Base-by-base conservation (phyloP, 2,113 vertebrate genomes). In the Sebastes fasciatus region DNA sequence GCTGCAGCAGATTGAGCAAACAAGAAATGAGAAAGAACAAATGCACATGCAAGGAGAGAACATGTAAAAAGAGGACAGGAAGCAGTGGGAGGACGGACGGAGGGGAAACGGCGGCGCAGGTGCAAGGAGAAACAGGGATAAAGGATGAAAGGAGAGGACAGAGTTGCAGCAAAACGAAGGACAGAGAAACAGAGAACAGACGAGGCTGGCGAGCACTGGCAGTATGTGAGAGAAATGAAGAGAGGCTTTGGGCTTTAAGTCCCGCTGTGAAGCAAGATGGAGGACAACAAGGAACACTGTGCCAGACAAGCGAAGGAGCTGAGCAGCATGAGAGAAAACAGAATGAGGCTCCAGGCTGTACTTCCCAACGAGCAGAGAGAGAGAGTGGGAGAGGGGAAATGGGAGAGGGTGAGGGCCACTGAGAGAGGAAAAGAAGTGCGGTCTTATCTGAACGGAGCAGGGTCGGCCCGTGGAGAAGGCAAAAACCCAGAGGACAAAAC, bases 371-470 rank as follows among this genome's bases (percentile, higher is more conserved):
- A 83, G 86, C 79, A 16, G 76, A 64, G 57, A 57, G 55, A 57
- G 74, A 26, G 65, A 67, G 66, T 6, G 69, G 21, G 74, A 79
- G 69, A 78, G 74, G 70, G n/a, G 40, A 52, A 3, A 55, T 1
- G 79, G 58, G 42, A 62, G 62, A 42, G 21, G 19, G 61, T 13
- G 57, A 65, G 63, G 19, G 78, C 65, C 34, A 79, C 70, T 6
- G 64, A 77, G 65, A 42, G 80, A 65, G 74, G 70, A 66, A 58
- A 60, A 66, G 49, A 43, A 79, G 48, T 4, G 42, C 26, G 11
- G 77, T 55, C 91, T 94, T 95, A 95, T 95, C 92, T 79, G 82
- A 91, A 68, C 2, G 2, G 65, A 62, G 83, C 87, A 91, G 87
- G 61, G 40, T 72, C 65, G 3, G 72, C 83, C 82, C 48, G 45